These are phyloP conservation scores for Orestias chungarensis DNA, from an alignment of 2,797 vertebrate genomes.

Conservation along the genomic window DNA sequence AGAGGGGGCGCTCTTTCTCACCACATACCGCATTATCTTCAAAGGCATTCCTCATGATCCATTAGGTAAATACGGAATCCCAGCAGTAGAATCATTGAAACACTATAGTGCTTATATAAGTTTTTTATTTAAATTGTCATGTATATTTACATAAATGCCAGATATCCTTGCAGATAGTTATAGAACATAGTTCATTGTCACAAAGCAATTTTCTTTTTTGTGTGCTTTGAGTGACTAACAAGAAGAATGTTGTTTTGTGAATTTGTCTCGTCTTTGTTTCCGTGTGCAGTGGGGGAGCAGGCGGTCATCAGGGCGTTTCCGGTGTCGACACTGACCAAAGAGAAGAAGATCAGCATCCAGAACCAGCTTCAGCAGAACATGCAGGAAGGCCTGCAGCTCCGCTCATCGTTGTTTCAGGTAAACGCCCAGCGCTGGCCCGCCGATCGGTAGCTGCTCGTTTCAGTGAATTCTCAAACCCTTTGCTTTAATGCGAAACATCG, in stretches of 20 bases:
- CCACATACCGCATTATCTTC: slow-evolving; percentile 96
- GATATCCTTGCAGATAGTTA: background rate
- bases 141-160: background rate
- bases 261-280: slow-evolving; percentile 12
- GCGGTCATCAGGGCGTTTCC: slow-evolving; percentile 94
- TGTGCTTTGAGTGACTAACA: background rate
- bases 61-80: slow-evolving; percentile 81
- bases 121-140: background rate
- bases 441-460: background rate
- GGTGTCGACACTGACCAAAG: slow-evolving; percentile 92
- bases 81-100: background rate
- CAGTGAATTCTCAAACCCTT: background rate
- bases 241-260: background rate
- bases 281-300: slow-evolving; percentile 91
- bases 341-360: slow-evolving; percentile 97
- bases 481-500: background rate
- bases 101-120: background rate
- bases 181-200: background rate
- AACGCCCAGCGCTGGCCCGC: background rate
- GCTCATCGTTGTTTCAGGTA: slow-evolving; percentile 96
- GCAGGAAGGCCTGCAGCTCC: slow-evolving; percentile 95
- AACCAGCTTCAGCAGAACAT: slow-evolving; percentile 96
- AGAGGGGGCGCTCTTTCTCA: slow-evolving; percentile 98
- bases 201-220: background rate
- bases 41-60: slow-evolving; percentile 96